These are phyloP conservation scores for Cavia porcellus DNA, from an alignment of 2,113 vertebrate species.

Conservation along the genomic window DNA sequence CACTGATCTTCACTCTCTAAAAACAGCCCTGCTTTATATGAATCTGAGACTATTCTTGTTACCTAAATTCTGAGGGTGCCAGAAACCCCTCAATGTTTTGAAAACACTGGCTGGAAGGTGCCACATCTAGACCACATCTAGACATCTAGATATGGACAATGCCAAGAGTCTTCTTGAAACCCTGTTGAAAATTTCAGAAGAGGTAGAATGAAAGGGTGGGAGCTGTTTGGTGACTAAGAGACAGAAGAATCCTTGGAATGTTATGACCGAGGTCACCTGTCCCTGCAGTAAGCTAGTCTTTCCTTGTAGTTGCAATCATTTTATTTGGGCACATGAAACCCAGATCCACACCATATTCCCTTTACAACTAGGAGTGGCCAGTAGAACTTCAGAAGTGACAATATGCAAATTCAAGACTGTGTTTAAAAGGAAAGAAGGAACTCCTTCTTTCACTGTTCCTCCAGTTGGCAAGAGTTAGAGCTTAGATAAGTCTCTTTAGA, in stretches of 20 bases:
- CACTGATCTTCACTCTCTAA: not conserved
- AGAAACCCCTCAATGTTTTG: not conserved
- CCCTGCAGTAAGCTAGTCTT: not conserved
- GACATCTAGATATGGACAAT: not conserved
- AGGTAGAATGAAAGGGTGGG: not conserved
- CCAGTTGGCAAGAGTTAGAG: not conserved
- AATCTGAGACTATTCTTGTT: not conserved
- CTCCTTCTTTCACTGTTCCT: not conserved
- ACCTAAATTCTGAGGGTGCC: not conserved
- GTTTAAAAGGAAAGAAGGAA: not conserved
- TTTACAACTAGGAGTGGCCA: not conserved
- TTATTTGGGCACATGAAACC: not conserved
- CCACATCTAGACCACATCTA: not conserved
- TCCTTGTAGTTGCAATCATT: not conserved
- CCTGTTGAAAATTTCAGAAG: not conserved
- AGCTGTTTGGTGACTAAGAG: not conserved
- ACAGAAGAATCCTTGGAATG: slow-evolving; percentile 11
- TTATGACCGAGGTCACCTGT: not conserved
- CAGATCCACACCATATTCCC: not conserved
- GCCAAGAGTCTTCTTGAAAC: not conserved
- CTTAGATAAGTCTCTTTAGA: not conserved
- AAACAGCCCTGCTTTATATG: not conserved
- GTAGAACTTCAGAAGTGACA: not conserved
- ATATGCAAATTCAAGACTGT: not conserved
- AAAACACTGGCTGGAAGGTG: not conserved